Evolutionary conservation across 2,888 invertebrate species (phyloP).

Genomic region (Amphipoea oculea): DNA sequence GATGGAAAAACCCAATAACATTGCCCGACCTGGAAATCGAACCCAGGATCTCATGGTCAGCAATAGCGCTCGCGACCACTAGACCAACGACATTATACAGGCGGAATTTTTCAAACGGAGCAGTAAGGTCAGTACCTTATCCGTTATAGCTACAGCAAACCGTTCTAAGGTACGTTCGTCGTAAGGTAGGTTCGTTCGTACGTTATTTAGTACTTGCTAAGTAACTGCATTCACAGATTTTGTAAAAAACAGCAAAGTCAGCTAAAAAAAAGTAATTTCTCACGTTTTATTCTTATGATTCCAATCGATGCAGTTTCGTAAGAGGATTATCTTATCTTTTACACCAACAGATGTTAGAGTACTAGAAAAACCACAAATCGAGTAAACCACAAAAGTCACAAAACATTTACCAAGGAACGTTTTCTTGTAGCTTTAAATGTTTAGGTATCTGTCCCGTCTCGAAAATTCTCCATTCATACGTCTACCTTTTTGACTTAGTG

Average conservation of each 20-base stretch:
- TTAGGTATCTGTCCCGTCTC: not conserved
- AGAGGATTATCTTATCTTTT: not conserved
- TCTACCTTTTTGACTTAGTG: not conserved
- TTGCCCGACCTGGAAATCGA: too few species aligned
- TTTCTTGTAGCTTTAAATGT: not conserved
- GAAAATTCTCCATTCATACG: not conserved
- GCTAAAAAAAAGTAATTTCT: not conserved
- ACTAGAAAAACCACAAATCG: not conserved
- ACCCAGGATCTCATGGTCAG: too few species aligned
- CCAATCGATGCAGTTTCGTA: not conserved
- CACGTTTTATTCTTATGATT: not conserved
- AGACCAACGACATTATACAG: too few species aligned
- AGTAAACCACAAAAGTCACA: too few species aligned
- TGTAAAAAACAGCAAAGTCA: not conserved
- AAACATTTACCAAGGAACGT: not conserved
- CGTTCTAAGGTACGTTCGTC: not conserved
- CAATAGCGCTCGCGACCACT: too few species aligned
- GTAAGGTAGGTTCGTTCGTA: too few species aligned
- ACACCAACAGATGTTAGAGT: not conserved
- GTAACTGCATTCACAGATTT: not conserved
- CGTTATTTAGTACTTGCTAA: too few species aligned
- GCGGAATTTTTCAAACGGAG: not conserved
- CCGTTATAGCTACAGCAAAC: not conserved
- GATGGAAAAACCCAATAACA: too few species aligned
- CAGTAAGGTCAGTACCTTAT: too few species aligned